Base-by-base conservation (phyloP, 2,113 vertebrate species). In the Sylvia atricapilla region DNA sequence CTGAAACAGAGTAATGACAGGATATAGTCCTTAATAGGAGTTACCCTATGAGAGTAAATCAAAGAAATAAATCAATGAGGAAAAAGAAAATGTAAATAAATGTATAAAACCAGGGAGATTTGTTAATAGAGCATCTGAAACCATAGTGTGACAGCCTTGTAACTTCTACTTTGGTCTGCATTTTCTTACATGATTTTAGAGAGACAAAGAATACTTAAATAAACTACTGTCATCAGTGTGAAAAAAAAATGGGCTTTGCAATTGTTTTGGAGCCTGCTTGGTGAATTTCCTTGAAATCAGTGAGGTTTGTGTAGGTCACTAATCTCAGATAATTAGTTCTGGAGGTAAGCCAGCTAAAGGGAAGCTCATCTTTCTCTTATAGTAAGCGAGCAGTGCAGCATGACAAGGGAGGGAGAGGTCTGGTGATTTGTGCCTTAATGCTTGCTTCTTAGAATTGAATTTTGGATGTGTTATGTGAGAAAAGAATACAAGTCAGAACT, bases 241-340 rank as follows among this genome's bases (percentile, higher is more conserved):
- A 25, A 75, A 87, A 60, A 24, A 59, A 16, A 20, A 18, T 1
- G 8, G 13, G 2, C 37, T 90, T 88, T 90, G 39, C 9, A 15
- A 66, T 86, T 88, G 39, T 85, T 96, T 92, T 90, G 68, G 30
- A 84, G 76, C 2, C 56, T 89, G 25, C 41, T 64, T n/a, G 27
- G 46, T 89, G 67, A 75, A 87, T 79, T 94, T 94, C 35, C 12
- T 81, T 89, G 68, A 94, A 95, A 96, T 87, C 85, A 89, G 49
- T 33, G 24, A 93, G 69, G 68, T 90, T 95, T 92, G 79, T 92
- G 76, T 82, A 93, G 85, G 64, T 81, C 62, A 50, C 66, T 96
- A 87, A 96, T 96, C 84, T 93, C 76, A 87, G 52, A 76, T 95
- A 96, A 95, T 90, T 93, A 60, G 49, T 92, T 88, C 88, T 96